Percentiles rank a stretch among this genome's conserved stretches.
phyloP scores from a whole-genome alignment of 2,113 vertebrate species.

The Nothocercus nigrocapillus region DNA sequence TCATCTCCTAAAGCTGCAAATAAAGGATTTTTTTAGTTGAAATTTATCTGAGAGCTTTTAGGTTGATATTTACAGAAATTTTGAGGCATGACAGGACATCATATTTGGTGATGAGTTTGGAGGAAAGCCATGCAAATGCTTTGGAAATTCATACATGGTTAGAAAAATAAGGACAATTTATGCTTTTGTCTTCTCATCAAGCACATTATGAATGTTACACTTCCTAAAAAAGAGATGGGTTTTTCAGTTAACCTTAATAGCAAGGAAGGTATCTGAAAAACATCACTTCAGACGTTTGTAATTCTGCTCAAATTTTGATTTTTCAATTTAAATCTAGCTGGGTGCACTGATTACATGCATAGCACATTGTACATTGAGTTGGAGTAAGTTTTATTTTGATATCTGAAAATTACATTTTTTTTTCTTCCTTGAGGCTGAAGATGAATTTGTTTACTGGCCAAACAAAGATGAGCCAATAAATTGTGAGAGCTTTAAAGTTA shows the following conservation, averaged over 20 bases:
- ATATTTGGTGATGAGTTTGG: not conserved
- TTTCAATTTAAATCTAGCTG: not conserved
- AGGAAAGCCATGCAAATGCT: not conserved
- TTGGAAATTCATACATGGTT: not conserved
- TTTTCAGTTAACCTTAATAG: not conserved
- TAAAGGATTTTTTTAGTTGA: not conserved
- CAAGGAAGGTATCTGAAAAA: not conserved
- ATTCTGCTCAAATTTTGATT: not conserved
- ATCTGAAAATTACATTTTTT: not conserved
- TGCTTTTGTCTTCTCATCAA: not conserved
- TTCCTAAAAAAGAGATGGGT: not conserved
- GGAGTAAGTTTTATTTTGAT: not conserved
- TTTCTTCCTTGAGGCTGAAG: slow-evolving; percentile 78
- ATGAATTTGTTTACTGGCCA: slow-evolving; percentile 89
- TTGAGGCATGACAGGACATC: not conserved
- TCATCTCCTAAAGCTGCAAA: not conserved
- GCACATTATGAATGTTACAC: not conserved
- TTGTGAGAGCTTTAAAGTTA: slow-evolving; percentile 89
- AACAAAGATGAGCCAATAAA: slow-evolving; percentile 88
- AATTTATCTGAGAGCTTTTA: not conserved
- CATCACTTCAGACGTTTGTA: not conserved
- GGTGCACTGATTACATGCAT: accelerated
- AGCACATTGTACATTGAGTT: not conserved
- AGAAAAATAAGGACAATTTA: not conserved
- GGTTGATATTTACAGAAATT: not conserved